Percentiles rank a stretch among this genome's conserved stretches.
phyloP scores from a whole-genome alignment of 2,797 vertebrate genomes.

The Lutjanus argentimaculatus region DNA sequence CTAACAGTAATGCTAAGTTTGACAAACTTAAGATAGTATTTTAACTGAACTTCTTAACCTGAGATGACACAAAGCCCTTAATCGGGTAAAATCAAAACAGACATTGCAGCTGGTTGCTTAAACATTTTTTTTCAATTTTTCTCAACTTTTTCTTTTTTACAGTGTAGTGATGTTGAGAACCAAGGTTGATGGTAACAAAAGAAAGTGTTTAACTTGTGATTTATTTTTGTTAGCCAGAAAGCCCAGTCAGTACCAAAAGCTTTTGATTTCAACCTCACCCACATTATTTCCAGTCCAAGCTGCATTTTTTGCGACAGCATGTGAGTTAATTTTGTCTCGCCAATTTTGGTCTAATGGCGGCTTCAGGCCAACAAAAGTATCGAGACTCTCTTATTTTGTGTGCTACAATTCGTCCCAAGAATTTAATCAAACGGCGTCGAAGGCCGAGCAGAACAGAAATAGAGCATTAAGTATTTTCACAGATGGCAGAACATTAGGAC shows the following conservation, averaged over 20 bases:
- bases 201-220: not conserved
- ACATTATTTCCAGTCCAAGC: constrained; percentile 41
- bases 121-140: too few species aligned
- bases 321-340: constrained; percentile 26
- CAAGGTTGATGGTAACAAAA: not conserved
- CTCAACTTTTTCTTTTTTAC: too few species aligned
- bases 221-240: constrained; percentile 28
- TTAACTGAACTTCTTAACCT: too few species aligned
- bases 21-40: too few species aligned
- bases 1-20: too few species aligned
- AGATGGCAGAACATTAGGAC: constrained; percentile 67
- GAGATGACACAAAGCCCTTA: too few species aligned
- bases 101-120: too few species aligned
- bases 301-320: constrained; percentile 9
- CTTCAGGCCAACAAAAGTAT: constrained; percentile 57
- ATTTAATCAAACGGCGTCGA: constrained; percentile 56
- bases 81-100: too few species aligned
- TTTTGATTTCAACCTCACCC: constrained; percentile 9
- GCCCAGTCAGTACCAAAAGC: constrained; percentile 8
- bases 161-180: not conserved
- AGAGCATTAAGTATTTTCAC: constrained; percentile 70
- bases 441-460: constrained; percentile 60
- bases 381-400: constrained; percentile 39
- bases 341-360: constrained; percentile 37
- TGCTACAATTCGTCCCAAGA: constrained; percentile 31